Conservation (phyloP, 2,797 vertebrate genomes). For the Hyperoplus lanceolatus region DNA sequence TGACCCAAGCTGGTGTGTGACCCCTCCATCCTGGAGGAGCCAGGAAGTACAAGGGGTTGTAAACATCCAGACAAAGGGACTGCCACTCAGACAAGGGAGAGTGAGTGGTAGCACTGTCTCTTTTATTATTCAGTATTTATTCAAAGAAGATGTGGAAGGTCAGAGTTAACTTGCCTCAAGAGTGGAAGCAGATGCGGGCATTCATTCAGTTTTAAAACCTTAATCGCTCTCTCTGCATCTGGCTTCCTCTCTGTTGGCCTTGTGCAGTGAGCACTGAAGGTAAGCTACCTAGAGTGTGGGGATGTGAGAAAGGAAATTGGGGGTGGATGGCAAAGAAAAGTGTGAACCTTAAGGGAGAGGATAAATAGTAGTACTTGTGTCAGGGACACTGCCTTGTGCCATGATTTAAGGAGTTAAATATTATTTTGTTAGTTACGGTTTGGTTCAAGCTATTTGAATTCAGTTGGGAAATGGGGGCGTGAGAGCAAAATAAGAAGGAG, state of each 20-base stretch:
- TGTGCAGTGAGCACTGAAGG: constrained; percentile 54
- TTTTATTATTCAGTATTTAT: constrained; percentile 44
- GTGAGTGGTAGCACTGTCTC: constrained; percentile 22
- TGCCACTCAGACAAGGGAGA: neutral
- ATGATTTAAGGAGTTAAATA: constrained; percentile 73
- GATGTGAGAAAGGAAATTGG: constrained; percentile 24
- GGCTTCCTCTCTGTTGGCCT: constrained; percentile 64
- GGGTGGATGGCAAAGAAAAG: constrained; percentile 42
- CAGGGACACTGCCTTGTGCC: constrained; percentile 59
- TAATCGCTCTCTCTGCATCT: constrained; percentile 70
- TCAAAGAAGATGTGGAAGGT: constrained; percentile 74
- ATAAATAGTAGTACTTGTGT: constrained; percentile 55
- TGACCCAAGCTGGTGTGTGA: neutral
- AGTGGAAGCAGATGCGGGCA: constrained; percentile 86
- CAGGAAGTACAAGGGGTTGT: neutral
- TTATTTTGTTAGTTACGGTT: constrained; percentile 78
- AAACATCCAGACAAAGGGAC: neutral
- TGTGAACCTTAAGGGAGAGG: constrained; percentile 24
- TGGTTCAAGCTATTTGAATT: constrained; percentile 82
- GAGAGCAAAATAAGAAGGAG: constrained; percentile 38
- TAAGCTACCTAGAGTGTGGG: constrained; percentile 30
- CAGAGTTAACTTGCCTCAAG: constrained; percentile 72
- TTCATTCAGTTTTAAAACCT: constrained; percentile 81
- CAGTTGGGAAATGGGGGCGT: constrained; percentile 53
- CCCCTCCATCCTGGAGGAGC: constrained; percentile 9